A percentile compares a stretch with the other conserved stretches of the same genome.
These are phyloP conservation scores for Aythya fuligula DNA, from an alignment of 2,797 vertebrate genomes.

Conservation along the genomic window DNA sequence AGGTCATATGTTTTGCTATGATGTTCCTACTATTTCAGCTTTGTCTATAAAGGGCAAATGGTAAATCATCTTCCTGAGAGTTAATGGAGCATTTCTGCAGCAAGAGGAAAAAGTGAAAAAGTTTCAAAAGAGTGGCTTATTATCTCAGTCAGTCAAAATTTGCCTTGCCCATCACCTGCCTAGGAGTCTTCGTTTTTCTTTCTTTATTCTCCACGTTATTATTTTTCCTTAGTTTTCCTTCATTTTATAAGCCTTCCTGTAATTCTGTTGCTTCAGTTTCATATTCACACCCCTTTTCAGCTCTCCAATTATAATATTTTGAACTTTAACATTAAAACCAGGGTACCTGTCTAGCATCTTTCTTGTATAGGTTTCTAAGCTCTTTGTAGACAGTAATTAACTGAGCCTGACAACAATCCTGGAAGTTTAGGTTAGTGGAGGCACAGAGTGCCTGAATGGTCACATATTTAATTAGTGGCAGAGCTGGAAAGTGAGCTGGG, in stretches of 20 bases:
- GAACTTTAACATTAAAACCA: constrained; percentile 42
- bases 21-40: constrained; percentile 50
- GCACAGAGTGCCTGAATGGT: background rate
- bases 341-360: background rate
- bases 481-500: background rate
- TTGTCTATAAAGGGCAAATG: constrained; percentile 62
- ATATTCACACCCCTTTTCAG: background rate
- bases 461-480: constrained; percentile 35
- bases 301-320: constrained; percentile 31
- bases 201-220: background rate
- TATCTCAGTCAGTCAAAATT: constrained; percentile 43
- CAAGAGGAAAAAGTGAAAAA: constrained; percentile 37
- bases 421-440: constrained; percentile 34
- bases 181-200: constrained; percentile 13
- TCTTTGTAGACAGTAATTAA: constrained; percentile 48
- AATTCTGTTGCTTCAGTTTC: background rate
- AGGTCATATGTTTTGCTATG: constrained; percentile 47
- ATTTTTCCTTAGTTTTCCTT: background rate
- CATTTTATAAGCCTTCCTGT: background rate
- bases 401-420: constrained; percentile 9
- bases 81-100: constrained; percentile 64
- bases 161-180: background rate
- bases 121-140: constrained; percentile 33
- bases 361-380: background rate
- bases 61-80: constrained; percentile 61